These are phyloP conservation scores for Thereva unica DNA, from an alignment of 2,888 invertebrate species.

Conservation along the genomic window DNA sequence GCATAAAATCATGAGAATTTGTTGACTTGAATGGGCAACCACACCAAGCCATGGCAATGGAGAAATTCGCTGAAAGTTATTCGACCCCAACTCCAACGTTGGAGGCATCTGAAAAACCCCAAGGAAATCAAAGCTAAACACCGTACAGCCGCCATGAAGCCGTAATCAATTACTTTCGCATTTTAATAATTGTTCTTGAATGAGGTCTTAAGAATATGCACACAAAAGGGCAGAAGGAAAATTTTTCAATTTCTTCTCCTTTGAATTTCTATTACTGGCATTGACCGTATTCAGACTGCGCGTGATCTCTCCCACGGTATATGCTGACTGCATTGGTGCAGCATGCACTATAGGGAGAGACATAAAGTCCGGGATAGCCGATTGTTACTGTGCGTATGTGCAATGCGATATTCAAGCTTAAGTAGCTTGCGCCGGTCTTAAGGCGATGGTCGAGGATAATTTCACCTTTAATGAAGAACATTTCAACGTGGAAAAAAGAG, in stretches of 20 bases:
- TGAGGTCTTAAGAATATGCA: conserved; percentile 14
- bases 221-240: conserved; percentile 21
- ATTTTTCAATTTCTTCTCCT: conserved; percentile 28
- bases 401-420: conserved; percentile 11
- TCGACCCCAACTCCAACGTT: conserved; percentile 26
- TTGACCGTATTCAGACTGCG: conserved; percentile 12
- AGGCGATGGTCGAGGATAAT: conserved; percentile 19
- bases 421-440: conserved; percentile 7
- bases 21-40: conserved; percentile 13
- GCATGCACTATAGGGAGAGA: neutral
- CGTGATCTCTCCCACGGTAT: conserved; percentile 33
- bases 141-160: conserved; percentile 26
- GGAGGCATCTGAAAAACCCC: conserved; percentile 13
- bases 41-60: conserved; percentile 1
- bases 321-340: conserved; percentile 10
- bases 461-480: conserved; percentile 33
- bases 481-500: conserved; percentile 33
- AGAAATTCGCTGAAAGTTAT: conserved; percentile 39
- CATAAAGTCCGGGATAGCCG: conserved; percentile 16
- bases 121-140: conserved; percentile 20
- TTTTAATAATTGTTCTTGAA: conserved; percentile 39
- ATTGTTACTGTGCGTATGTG: conserved; percentile 5
- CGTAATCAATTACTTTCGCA: conserved; percentile 39
- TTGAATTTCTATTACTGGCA: conserved; percentile 13
- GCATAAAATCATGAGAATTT: conserved; percentile 33